A percentile compares a stretch with the other conserved stretches of the same genome.
phyloP scores from a whole-genome alignment of 2,113 vertebrate species.

The Vireo altiloquus region DNA sequence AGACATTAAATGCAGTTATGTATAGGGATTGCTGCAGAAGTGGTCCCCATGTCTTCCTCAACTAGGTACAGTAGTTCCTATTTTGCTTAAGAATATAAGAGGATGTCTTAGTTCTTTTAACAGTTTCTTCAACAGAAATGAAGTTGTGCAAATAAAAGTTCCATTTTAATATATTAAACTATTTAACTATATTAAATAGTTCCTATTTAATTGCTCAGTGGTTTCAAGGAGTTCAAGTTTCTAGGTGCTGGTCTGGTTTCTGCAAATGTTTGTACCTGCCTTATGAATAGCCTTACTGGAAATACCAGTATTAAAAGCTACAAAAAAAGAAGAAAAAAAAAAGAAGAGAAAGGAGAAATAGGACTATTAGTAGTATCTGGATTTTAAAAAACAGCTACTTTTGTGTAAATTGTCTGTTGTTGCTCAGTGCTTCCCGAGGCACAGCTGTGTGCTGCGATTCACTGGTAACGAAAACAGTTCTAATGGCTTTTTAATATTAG shows the following conservation, averaged over 20 bases:
- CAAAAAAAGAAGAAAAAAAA: too few relatives aligned
- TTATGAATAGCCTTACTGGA: not conserved
- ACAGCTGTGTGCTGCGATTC: not conserved
- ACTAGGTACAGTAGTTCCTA: not conserved
- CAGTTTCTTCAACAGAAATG: not conserved
- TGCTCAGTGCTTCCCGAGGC: not conserved
- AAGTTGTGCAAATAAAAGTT: not conserved
- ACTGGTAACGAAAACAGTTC: not conserved
- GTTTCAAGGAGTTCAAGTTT: not conserved
- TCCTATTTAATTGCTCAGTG: not conserved
- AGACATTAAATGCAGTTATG: not conserved
- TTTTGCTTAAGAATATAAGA: not conserved
- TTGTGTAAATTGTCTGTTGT: not conserved
- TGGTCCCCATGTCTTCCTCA: accelerated
- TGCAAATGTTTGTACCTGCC: not conserved
- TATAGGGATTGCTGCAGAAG: accelerated
- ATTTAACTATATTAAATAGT: too few relatives aligned
- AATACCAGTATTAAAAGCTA: not conserved
- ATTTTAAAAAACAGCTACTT: not conserved
- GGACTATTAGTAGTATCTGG: not conserved
- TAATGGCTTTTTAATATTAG: not conserved
- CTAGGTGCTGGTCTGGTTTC: not conserved
- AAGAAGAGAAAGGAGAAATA: not conserved
- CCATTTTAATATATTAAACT: not conserved
- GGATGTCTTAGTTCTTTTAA: not conserved